A percentile compares a stretch with the other conserved stretches of the same genome.
phyloP scores from a whole-genome alignment of 2,797 vertebrate species.

The Spinus olivaceus region DNA sequence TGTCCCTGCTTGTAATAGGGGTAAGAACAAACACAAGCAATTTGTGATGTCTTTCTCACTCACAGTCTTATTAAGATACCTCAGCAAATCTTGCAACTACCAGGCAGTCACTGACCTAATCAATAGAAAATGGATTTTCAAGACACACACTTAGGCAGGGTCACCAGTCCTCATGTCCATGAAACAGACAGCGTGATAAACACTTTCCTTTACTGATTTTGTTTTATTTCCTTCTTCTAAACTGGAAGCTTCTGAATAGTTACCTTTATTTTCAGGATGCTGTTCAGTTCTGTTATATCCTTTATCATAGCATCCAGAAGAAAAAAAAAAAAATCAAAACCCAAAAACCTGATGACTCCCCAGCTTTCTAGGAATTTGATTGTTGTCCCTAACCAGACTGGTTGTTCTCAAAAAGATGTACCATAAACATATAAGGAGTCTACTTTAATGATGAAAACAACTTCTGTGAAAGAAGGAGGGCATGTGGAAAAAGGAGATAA shows the following conservation, averaged over 20 bases:
- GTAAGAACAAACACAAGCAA: background rate
- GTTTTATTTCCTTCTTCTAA: background rate
- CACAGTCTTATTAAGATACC: background rate
- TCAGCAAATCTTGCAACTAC: background rate
- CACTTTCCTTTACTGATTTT: background rate
- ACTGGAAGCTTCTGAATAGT: background rate
- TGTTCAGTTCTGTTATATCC: background rate
- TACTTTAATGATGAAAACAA: background rate
- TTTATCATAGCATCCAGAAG: background rate
- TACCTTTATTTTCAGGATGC: background rate
- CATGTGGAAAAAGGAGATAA: background rate
- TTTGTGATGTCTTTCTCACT: background rate
- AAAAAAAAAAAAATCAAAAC: background rate
- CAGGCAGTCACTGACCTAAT: background rate
- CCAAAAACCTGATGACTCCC: rapidly evolving
- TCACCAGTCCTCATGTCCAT: background rate
- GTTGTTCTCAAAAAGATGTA: background rate
- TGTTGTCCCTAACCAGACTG: background rate
- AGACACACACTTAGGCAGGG: background rate
- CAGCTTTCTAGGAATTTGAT: background rate
- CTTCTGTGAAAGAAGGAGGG: background rate
- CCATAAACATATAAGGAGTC: background rate
- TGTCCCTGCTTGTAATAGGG: background rate
- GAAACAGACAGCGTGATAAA: background rate
- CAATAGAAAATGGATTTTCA: background rate